Evolutionary conservation across 1,140 invertebrate genomes (phyloP).

Genomic region (Riptortus pedestris): DNA sequence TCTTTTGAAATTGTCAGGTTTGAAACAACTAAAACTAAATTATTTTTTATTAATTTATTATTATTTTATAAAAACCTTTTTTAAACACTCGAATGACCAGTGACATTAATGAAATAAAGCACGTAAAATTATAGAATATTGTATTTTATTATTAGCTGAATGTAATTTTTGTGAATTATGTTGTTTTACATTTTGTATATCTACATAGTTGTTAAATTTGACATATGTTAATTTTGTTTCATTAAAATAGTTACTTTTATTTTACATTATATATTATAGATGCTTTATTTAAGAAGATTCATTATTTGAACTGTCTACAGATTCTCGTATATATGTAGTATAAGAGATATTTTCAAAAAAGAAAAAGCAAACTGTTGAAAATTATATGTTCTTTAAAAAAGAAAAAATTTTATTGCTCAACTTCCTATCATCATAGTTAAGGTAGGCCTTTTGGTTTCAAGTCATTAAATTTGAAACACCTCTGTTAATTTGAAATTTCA

Average conservation of each 20-base stretch:
- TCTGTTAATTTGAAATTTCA: no score
- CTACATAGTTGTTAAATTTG: slow-evolving; percentile 27
- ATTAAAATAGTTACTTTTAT: slow-evolving; percentile 25
- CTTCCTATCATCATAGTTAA: no score
- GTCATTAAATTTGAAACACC: no score
- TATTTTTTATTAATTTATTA: slow-evolving; percentile 12
- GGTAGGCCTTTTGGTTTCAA: no score
- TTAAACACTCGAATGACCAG: not conserved
- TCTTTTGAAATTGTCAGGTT: not conserved
- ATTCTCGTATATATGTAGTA: slow-evolving; percentile 26
- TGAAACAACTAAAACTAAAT: not conserved
- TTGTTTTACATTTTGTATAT: slow-evolving; percentile 26
- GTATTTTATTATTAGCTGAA: slow-evolving; percentile 8
- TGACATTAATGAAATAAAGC: slow-evolving; percentile 17
- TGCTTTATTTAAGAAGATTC: slow-evolving; percentile 27
- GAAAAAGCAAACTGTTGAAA: slow-evolving; percentile 26
- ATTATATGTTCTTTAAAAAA: slow-evolving; percentile 27
- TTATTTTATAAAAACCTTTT: slow-evolving; percentile 6
- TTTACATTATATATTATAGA: slow-evolving; percentile 28
- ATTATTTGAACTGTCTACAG: slow-evolving; percentile 26
- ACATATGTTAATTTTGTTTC: slow-evolving; percentile 20
- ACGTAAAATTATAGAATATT: slow-evolving; percentile 15
- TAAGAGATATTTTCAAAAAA: slow-evolving; percentile 26
- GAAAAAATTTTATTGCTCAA: no score
- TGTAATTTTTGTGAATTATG: slow-evolving; percentile 13